Evolutionary conservation across 2,113 vertebrate species (phyloP).

Genomic region (Otus sunia): DNA sequence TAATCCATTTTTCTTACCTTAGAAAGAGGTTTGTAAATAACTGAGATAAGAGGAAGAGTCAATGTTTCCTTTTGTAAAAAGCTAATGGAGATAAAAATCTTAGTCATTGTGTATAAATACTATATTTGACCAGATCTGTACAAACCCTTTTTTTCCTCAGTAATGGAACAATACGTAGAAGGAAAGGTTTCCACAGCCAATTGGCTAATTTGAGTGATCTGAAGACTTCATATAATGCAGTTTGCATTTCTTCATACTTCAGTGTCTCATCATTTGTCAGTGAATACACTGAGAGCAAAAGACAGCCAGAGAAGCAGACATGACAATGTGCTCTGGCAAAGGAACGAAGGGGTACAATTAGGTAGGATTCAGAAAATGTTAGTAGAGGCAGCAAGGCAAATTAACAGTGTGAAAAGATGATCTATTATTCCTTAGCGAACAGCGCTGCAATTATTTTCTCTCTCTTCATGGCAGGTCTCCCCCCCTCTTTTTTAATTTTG

Average conservation of each 20-base stretch:
- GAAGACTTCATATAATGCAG: background rate
- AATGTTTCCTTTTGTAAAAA: background rate
- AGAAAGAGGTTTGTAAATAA: background rate
- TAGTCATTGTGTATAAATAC: background rate
- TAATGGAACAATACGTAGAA: background rate
- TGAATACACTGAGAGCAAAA: background rate
- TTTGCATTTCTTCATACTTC: constrained; percentile 1
- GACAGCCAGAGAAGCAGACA: background rate
- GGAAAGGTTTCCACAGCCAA: background rate
- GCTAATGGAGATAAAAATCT: background rate
- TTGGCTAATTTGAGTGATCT: background rate
- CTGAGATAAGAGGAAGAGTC: background rate
- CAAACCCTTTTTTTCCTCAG: background rate
- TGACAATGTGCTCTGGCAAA: background rate
- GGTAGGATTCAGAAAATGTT: constrained; percentile 7
- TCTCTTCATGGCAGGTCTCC: background rate
- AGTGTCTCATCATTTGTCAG: background rate
- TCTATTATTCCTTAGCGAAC: background rate
- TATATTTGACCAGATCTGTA: background rate
- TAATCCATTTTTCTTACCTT: background rate
- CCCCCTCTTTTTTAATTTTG: background rate
- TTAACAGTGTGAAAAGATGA: constrained; percentile 7
- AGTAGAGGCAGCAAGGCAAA: constrained; percentile 17
- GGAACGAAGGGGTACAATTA: background rate
- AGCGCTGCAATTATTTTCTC: constrained; percentile 25